These are phyloP conservation scores for Neolamprologus cancellatus DNA, from an alignment of 2,113 vertebrate species.

Conservation along the genomic window DNA sequence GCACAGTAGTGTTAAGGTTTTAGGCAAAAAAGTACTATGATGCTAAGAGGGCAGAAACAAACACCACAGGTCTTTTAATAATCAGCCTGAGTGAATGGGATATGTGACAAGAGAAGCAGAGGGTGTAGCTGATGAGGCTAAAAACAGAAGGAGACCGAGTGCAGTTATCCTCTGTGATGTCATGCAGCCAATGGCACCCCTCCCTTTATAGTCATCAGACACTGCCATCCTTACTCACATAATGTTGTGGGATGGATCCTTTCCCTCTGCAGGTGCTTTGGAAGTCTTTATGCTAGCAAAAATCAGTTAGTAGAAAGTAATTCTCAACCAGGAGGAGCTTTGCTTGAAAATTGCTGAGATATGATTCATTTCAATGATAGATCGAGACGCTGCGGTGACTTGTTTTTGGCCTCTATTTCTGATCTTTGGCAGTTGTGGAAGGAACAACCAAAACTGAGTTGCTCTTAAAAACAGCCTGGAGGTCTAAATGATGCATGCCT, in stretches of 20 bases:
- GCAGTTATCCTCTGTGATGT: conserved; percentile 1
- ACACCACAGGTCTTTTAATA: background rate
- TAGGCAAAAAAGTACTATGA: background rate
- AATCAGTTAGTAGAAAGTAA: background rate
- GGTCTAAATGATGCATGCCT: conserved; percentile 21
- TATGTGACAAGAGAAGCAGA: background rate
- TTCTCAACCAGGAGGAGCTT: background rate
- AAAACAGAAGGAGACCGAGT: conserved; percentile 3
- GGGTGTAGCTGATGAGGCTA: background rate
- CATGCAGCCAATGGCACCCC: background rate
- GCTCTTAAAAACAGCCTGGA: conserved; percentile 18
- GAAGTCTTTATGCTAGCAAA: background rate
- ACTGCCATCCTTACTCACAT: background rate
- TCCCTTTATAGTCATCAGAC: background rate
- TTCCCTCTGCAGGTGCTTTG: background rate
- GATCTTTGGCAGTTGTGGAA: background rate
- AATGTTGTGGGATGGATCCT: background rate
- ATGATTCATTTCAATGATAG: background rate
- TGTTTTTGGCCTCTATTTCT: background rate
- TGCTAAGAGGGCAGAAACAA: background rate
- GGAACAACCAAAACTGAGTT: background rate
- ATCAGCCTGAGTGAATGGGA: background rate
- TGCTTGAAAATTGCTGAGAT: background rate
- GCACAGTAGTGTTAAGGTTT: background rate
- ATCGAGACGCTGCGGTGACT: background rate